Percentiles rank a stretch among this genome's conserved stretches.
These are phyloP conservation scores for Smittia sp. DNA, from an alignment of 2,888 invertebrate species.

Conservation along the genomic window DNA sequence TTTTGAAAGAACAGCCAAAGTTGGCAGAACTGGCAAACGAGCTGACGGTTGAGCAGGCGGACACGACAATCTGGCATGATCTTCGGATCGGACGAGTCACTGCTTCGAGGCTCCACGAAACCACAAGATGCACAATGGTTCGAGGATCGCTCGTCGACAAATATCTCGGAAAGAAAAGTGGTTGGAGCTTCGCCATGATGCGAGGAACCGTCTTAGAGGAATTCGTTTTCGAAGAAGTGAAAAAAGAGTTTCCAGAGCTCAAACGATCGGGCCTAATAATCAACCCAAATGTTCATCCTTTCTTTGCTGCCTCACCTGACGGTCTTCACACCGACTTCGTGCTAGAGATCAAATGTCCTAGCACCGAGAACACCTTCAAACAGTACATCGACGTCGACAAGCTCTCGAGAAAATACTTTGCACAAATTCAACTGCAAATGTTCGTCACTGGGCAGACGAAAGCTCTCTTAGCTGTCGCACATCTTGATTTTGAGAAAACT, in stretches of 20 bases:
- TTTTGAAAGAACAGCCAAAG: background rate
- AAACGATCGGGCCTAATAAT: slow-evolving; percentile 18
- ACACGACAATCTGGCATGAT: slow-evolving; percentile 35
- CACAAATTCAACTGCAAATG: slow-evolving; percentile 39
- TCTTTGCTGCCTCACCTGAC: slow-evolving; percentile 31
- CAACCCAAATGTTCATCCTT: slow-evolving; percentile 9
- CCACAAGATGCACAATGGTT: slow-evolving; percentile 11
- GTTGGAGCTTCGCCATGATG: slow-evolving; percentile 32
- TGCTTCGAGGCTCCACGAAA: slow-evolving; percentile 24
- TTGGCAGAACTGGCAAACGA: background rate
- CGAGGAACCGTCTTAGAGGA: slow-evolving; percentile 34
- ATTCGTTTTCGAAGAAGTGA: slow-evolving; percentile 22
- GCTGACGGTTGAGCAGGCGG: slow-evolving; percentile 31
- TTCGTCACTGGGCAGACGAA: slow-evolving; percentile 26
- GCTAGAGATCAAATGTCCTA: slow-evolving; percentile 36
- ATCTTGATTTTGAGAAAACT: slow-evolving; percentile 31
- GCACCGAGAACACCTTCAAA: background rate
- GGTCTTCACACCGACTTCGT: slow-evolving; percentile 29
- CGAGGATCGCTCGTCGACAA: slow-evolving; percentile 23
- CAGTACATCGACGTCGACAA: slow-evolving; percentile 20
- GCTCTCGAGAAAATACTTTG: slow-evolving; percentile 29
- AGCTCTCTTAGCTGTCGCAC: slow-evolving; percentile 27
- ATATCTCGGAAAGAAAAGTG: slow-evolving; percentile 25
- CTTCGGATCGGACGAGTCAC: slow-evolving; percentile 30
- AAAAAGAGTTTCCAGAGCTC: slow-evolving; percentile 37